Base-by-base conservation (phyloP, 2,797 vertebrate species). In the Protonibea diacanthus region DNA sequence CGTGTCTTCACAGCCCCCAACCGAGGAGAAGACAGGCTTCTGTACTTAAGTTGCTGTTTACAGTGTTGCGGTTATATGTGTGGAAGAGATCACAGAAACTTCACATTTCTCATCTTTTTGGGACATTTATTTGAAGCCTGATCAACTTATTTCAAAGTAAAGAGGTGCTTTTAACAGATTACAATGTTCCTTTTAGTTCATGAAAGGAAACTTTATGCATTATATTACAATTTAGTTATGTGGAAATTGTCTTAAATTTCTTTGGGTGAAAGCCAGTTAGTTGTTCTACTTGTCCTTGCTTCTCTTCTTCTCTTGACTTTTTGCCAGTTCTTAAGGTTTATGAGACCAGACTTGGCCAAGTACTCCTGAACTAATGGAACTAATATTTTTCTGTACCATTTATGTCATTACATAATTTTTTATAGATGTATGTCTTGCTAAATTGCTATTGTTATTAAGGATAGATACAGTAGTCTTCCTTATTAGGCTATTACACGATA, bases 11-110 rank as follows among this genome's bases (percentile, higher is more conserved):
- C 69, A 63, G 51, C 60, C 83, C 52, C 81, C 81, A 0, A 45
- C 85, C 70, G 85, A 76, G 86, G 82, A 67, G 69, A 62, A 80
- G 69, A 76, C 78, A 71, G 75, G 53, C 57, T 59, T 68, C 33
- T 76, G 17, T 58, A 49, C 58, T 76, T 75, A 78, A 75, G 70
- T 20, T 66, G 78, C 57, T 83, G 76, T 86, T 86, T 80, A 75
- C 79, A 68, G 62, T 65, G 2, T 65, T 45, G 57, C 40, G 53
- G 79, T 25, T 56, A 38, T 53, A 60, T 6, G 3, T 33, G 81
- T 73, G 52, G 67, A 76, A 69, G 33, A 73, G 48, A 82, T 80
- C 55, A 59, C 71, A 57, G 33, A 60, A 52, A 18, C 57, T 52
- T 33, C 25, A 29, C 0, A 0, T 70, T 49, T 57, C 5, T 64